Base-by-base conservation (phyloP, 2,797 vertebrate species). In the Lithobates pipiens region DNA sequence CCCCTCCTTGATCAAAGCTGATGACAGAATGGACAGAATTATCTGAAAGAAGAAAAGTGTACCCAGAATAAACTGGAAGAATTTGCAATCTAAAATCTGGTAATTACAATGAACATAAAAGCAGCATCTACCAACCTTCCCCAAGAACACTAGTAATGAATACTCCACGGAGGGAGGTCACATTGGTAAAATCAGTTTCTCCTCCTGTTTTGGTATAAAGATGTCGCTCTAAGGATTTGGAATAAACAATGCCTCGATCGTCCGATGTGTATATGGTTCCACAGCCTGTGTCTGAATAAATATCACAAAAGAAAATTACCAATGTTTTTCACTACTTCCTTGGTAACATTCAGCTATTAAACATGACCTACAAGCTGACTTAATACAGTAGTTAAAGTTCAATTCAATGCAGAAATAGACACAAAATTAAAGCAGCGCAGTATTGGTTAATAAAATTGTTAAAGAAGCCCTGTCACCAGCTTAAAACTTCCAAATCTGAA, bases 261-360 rank as follows among this genome's bases (percentile, higher is more conserved):
- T 99, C 98, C 0, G 98, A 99, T 46, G 95, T 97, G 76, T 97
- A 99, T 90, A 99, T 95, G 87, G 97, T 99, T 61, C 98, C 98
- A 83, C 94, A 96, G 0, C 96, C 96, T 0, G 95, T 95, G 89
- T 99, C 98, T 99, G 92, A 67, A 81, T 68, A 25, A 77, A 36
- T 10, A 39, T 54, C 44, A 9, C 44, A n/a, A 50, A 39, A 29
- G 4, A n/a, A 74, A 18, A 27, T 11, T 8, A n/a, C 3, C 10
- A 4, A 11, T 39, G 3, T n/a, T 13, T 18, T 16, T 29, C 8
- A n/a, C n/a, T n/a, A 3, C 23, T 27, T 75, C 25, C 36, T 29
- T 16, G 69, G 69, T 18, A 46, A 46, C 10, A 46, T 39, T 39
- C 0, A 3, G 44, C 46, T 50, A 18, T 50, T 50, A 50, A 50